These are phyloP conservation scores for Bos javanicus DNA, from an alignment of 2,113 vertebrate genomes.

Conservation along the genomic window DNA sequence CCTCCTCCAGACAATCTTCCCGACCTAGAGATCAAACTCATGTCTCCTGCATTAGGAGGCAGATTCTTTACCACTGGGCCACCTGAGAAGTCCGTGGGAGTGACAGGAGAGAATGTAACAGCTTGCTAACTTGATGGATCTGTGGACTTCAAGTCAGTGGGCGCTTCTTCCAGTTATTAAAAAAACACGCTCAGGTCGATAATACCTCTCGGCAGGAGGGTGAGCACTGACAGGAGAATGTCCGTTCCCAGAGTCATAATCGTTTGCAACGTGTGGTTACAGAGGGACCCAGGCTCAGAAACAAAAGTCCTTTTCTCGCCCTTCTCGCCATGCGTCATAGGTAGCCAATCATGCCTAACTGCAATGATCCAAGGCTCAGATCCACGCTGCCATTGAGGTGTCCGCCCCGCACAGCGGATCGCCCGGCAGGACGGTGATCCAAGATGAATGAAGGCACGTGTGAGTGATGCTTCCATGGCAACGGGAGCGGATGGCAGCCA, in stretches of 20 bases:
- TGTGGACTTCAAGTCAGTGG: fast-evolving
- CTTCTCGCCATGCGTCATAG: fast-evolving
- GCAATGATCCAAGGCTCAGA: too few species aligned
- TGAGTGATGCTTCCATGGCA: fast-evolving
- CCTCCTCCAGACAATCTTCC: neutral
- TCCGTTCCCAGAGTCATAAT: neutral
- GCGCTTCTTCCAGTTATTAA: neutral
- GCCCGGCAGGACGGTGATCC: fast-evolving
- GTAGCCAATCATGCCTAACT: fast-evolving
- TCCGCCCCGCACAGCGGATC: fast-evolving
- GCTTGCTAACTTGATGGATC: too few species aligned
- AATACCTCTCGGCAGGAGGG: fast-evolving
- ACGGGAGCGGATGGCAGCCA: fast-evolving
- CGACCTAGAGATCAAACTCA: fast-evolving
- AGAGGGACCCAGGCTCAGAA: neutral
- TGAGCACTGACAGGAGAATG: fast-evolving
- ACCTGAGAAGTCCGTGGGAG: too few species aligned
- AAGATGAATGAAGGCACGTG: fast-evolving
- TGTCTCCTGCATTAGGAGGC: neutral
- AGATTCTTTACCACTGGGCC: neutral
- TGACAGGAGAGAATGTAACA: fast-evolving
- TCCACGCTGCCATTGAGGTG: fast-evolving
- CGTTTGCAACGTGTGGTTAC: fast-evolving
- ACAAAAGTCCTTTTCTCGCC: too few species aligned
- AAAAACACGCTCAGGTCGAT: fast-evolving